phyloP scores from a whole-genome alignment of 2,113 vertebrate genomes.

The Physeter macrocephalus region DNA sequence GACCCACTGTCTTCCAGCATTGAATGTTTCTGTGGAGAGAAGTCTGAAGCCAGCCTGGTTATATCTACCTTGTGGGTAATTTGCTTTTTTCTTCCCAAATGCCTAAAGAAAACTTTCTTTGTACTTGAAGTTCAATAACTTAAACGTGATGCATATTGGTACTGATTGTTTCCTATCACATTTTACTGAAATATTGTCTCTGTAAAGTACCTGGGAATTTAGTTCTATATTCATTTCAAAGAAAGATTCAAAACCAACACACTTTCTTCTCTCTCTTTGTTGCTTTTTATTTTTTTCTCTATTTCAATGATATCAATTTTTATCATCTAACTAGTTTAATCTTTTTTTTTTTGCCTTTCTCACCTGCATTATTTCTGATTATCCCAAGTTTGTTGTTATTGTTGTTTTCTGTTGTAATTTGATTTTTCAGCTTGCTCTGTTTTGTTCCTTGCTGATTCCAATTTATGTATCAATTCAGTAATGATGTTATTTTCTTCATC shows the following conservation, averaged over 20 bases:
- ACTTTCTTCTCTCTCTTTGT: background rate
- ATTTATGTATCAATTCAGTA: background rate
- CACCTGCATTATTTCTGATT: background rate
- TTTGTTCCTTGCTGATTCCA: background rate
- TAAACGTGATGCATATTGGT: background rate
- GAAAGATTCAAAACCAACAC: background rate
- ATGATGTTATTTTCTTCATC: background rate
- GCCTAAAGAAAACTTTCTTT: background rate
- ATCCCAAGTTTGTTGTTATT: background rate
- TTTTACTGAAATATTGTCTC: background rate
- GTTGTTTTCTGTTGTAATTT: background rate
- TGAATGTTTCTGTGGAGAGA: background rate
- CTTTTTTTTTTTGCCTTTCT: background rate
- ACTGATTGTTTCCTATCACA: background rate
- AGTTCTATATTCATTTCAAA: background rate
- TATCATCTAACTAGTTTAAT: background rate
- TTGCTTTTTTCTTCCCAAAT: background rate
- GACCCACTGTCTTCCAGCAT: background rate
- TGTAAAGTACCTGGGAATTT: background rate
- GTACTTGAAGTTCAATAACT: background rate
- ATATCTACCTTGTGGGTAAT: background rate
- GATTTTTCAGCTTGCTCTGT: background rate
- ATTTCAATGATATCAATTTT: background rate
- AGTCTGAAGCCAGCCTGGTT: background rate
- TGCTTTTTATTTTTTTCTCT: background rate